Conservation (phyloP, 2,113 vertebrate genomes). For the Ctenodactylus gundi region DNA sequence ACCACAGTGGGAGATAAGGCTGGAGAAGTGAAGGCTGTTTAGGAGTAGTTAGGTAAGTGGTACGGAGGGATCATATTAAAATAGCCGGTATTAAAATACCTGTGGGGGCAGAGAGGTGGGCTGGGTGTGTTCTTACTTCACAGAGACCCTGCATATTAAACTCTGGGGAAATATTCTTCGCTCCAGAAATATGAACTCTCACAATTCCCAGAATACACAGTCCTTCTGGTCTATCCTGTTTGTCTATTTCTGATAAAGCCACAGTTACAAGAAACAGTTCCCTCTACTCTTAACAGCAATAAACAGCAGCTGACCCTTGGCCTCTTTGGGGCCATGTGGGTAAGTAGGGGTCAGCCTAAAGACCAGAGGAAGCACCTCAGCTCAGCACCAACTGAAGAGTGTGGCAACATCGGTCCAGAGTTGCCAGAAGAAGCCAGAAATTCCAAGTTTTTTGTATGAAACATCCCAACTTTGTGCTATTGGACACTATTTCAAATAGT, state of each 20-base stretch:
- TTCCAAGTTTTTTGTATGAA: background rate
- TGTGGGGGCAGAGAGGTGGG: background rate
- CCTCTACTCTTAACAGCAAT: background rate
- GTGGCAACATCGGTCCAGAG: background rate
- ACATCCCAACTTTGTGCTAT: background rate
- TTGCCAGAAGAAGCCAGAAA: background rate
- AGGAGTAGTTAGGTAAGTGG: background rate
- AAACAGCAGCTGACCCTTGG: background rate
- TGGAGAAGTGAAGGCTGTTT: background rate
- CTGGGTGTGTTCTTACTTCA: background rate
- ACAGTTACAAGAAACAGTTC: background rate
- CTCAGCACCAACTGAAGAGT: background rate
- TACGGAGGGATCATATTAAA: background rate
- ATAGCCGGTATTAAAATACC: background rate
- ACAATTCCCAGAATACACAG: background rate
- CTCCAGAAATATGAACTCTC: background rate
- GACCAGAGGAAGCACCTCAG: background rate
- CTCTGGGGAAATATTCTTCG: background rate
- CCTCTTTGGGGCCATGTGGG: background rate
- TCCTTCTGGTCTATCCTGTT: background rate
- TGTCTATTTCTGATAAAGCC: constrained; percentile 24
- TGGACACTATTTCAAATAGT: background rate
- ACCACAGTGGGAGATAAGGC: background rate
- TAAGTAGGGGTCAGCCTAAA: background rate
- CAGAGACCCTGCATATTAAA: background rate